Conservation (phyloP, 2,888 invertebrate genomes). For the Lymantria monacha region DNA sequence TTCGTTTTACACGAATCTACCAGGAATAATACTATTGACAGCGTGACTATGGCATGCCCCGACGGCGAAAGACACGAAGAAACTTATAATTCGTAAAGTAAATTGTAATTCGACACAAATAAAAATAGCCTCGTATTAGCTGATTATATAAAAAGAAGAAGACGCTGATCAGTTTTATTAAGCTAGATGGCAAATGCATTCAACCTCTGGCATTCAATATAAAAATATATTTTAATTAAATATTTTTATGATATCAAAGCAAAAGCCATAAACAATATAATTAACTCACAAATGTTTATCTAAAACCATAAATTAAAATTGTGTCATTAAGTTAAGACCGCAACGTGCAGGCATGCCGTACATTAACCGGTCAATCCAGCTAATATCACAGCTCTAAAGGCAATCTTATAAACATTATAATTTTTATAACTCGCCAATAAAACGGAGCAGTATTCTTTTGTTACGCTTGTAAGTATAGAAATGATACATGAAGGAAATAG, state of each 20-base stretch:
- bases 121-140: too few species aligned
- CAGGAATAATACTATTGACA: too few species aligned
- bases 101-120: too few species aligned
- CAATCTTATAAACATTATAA: constrained; percentile 22
- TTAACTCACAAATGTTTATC: constrained; percentile 1
- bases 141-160: too few species aligned
- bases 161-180: too few species aligned
- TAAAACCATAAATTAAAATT: not conserved
- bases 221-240: not conserved
- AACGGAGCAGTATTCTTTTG: constrained; percentile 27
- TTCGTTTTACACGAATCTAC: too few species aligned
- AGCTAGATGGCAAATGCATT: too few species aligned
- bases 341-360: constrained; percentile 15
- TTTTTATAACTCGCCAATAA: constrained; percentile 31
- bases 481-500: constrained; percentile 10
- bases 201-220: too few species aligned
- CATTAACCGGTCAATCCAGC: constrained; percentile 22
- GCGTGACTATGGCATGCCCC: too few species aligned
- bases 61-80: too few species aligned
- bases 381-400: constrained; percentile 18
- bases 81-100: too few species aligned
- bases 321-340: constrained; percentile 12
- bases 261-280: not conserved
- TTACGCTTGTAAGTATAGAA: constrained; percentile 28
- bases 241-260: not conserved